Base-by-base conservation (phyloP, 2,113 vertebrate species). In the Caranx ignobilis region DNA sequence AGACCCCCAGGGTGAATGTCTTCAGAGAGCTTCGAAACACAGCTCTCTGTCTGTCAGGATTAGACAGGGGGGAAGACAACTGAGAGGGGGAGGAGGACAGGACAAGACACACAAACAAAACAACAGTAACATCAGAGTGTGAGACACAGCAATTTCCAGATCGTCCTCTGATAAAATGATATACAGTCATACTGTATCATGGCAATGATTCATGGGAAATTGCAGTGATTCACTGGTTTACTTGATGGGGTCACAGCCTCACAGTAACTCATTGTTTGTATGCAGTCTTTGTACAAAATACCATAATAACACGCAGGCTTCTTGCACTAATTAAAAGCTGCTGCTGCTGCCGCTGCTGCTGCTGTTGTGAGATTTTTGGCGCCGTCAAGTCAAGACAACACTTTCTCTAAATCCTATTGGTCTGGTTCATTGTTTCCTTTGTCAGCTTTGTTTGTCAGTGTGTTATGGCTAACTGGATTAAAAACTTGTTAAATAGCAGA, bases 21-120 rank as follows among this genome's bases (percentile, higher is more conserved):
- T 57, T 73, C 7, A 16, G 74, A 50, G 75, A 34, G 77, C 64
- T 61, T 62, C 67, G 62, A 72, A 56, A 75, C 68, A 77, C 63
- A 81, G 52, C 68, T 64, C 56, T 69, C 72, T 57, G 48, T 82
- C 85, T 83, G 82, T 82, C 86, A 87, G 79, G 48, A 77, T 78
- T 10, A 80, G 75, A 77, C 2, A 41, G 31, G 56, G 67, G 67
- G 54, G 45, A 71, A 13, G 59, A 32, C 55, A 54, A 11, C 7
- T 45, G 10, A 65, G 11, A 76, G 45, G 64, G 52, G 13, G 15
- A 62, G 6, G 8, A 21, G n/a, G 45, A 65, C 37, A 54, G 47
- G 2, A 75, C 8, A 71, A 11, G 41, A 68, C 43, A 79, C 48
- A 52, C 34, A 39, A 60, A 75, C 52, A 57, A 80, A 56, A 80